Base-by-base conservation (phyloP, 2,888 invertebrate species). In the Paralinhomoeus sp. region DNA sequence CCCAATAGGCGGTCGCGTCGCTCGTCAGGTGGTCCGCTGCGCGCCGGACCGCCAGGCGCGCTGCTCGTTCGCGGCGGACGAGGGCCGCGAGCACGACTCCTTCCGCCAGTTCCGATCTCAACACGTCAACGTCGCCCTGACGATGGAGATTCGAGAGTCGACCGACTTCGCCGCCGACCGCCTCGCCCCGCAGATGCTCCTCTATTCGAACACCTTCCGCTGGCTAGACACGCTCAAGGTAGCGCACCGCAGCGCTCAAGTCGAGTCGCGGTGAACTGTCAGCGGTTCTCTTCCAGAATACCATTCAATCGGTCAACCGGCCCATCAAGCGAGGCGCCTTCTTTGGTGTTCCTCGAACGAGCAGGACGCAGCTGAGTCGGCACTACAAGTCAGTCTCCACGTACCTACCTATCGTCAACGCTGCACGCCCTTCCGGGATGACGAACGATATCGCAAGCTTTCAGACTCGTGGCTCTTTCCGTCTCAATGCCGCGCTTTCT, bases 1-100 rank as follows among this genome's bases (percentile, higher is more conserved):
- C n/a, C n/a, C n/a, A n/a, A n/a, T n/a, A n/a, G n/a, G n/a, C n/a
- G n/a, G n/a, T n/a, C n/a, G n/a, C n/a, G n/a, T n/a, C n/a, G n/a
- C n/a, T n/a, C n/a, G n/a, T n/a, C n/a, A n/a, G n/a, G 84, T 87
- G 1, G 78, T 82, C 63, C 85, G 89, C 1, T 89, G 87, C 66
- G 89, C 93, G 15, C 89, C 93, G 0, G 80, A 89, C 50, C 78
- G 87, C 60, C 71, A 91, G 47, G 93, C 93, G 0, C 91, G 93
- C 65, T n/a, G n/a, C n/a, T n/a, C n/a, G n/a, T 91, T 85, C 67
- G 85, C 87, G 1, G 83, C 83, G 60, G 84, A 87, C 65, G 84
- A 84, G 69, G 78, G 77, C n/a, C 52, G 66, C 75, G 80, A 80
- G 48, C 91, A 91, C 63, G 91, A 91, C 63, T 87, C 87, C 0